Conservation (phyloP, 2,797 vertebrate species). For the Gephyroberyx darwinii region DNA sequence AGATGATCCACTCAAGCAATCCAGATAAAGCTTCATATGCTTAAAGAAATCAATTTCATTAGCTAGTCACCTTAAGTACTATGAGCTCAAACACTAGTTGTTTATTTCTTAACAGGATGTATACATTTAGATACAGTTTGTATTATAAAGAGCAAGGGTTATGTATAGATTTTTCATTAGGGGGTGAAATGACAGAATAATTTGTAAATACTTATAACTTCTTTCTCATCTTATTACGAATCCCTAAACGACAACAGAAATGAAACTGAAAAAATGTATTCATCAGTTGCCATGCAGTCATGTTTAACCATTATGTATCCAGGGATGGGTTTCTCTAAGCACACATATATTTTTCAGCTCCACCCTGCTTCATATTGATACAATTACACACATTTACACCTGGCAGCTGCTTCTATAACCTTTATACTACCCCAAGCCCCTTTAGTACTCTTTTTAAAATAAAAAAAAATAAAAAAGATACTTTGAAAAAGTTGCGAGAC, state of each 20-base stretch:
- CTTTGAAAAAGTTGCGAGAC: too few relatives aligned
- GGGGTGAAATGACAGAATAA: too few relatives aligned
- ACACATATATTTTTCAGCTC: too few relatives aligned
- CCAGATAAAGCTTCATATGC: slow-evolving; percentile 54
- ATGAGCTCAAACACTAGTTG: not conserved
- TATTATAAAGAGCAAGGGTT: not conserved
- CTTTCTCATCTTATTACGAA: not conserved
- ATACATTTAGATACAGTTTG: not conserved
- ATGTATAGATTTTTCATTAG: not conserved
- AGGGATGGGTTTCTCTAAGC: too few relatives aligned
- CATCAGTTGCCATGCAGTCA: not conserved
- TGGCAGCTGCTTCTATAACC: too few relatives aligned
- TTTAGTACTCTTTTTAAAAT: too few relatives aligned
- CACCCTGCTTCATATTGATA: too few relatives aligned
- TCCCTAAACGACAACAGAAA: not conserved
- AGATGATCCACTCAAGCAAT: slow-evolving; percentile 70
- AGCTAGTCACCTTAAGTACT: slow-evolving; percentile 34
- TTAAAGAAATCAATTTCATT: slow-evolving; percentile 74
- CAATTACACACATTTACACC: too few relatives aligned
- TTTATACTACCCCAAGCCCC: too few relatives aligned
- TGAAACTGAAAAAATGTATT: not conserved
- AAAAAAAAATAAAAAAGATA: too few relatives aligned
- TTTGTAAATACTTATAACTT: not conserved
- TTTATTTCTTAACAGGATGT: slow-evolving; percentile 11
- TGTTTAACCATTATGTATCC: too few relatives aligned